A percentile compares a stretch with the other conserved stretches of the same genome.
Conservation (phyloP, 2,888 invertebrate species). For the Rhagonycha fulva region DNA sequence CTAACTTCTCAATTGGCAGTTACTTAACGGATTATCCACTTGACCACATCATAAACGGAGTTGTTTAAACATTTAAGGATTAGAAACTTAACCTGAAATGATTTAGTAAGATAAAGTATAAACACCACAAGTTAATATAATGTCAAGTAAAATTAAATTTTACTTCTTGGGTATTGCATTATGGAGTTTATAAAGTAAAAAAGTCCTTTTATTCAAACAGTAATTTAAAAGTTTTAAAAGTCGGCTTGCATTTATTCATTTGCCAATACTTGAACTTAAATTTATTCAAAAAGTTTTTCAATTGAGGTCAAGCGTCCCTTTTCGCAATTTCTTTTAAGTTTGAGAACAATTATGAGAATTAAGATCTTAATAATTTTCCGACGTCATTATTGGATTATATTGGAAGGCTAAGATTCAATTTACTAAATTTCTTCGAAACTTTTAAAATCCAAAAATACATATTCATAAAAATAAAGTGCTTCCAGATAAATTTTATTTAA, state of each 20-base stretch:
- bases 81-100: slow-evolving; percentile 20
- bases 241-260: slow-evolving; percentile 26
- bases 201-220: slow-evolving; percentile 16
- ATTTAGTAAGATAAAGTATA: slow-evolving; percentile 16
- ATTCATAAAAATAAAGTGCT: slow-evolving; percentile 46
- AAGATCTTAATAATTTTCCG: slow-evolving; percentile 22
- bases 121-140: slow-evolving; percentile 6
- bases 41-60: slow-evolving; percentile 34
- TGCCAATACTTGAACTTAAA: slow-evolving; percentile 25
- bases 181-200: slow-evolving; percentile 19
- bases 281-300: slow-evolving; percentile 28
- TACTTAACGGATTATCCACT: slow-evolving; percentile 36
- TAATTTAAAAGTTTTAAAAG: slow-evolving; percentile 28
- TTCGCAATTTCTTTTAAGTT: slow-evolving; percentile 10
- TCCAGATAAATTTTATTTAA: slow-evolving; percentile 45
- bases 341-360: slow-evolving; percentile 27
- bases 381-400: slow-evolving; percentile 22
- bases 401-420: slow-evolving; percentile 19
- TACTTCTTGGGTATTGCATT: not conserved
- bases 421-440: slow-evolving; percentile 15
- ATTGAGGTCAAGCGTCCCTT: slow-evolving; percentile 8
- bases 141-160: not conserved
- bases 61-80: slow-evolving; percentile 29
- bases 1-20: slow-evolving; percentile 36
- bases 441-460: slow-evolving; percentile 38